A percentile compares a stretch with the other conserved stretches of the same genome.
Evolutionary conservation across 2,888 invertebrate species (phyloP).

Genomic region (Lasioglossum villosulum): DNA sequence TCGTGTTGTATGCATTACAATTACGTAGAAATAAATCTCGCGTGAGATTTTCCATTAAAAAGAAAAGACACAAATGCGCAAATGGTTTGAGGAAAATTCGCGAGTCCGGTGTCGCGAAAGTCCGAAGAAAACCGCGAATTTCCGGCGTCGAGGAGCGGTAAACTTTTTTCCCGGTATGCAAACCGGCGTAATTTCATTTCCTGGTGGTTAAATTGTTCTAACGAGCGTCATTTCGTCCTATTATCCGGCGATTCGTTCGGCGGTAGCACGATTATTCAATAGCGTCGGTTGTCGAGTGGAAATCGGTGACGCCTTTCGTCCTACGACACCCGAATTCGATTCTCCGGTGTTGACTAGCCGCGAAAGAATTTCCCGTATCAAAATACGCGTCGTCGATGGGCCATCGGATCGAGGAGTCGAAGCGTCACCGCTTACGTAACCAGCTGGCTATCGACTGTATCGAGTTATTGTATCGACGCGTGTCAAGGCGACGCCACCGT

Average conservation of each 20-base stretch:
- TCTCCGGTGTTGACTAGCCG: background rate
- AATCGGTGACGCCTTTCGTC: background rate
- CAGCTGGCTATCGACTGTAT: slow-evolving; percentile 17
- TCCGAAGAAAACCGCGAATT: background rate
- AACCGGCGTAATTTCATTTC: slow-evolving; percentile 14
- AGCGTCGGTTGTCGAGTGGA: background rate
- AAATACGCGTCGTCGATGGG: slow-evolving; percentile 25
- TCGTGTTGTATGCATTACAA: too few species aligned
- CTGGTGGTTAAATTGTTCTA: slow-evolving; percentile 12
- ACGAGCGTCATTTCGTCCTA: slow-evolving; percentile 15
- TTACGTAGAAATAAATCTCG: too few species aligned
- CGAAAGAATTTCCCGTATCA: slow-evolving; percentile 25
- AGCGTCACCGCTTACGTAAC: slow-evolving; percentile 41
- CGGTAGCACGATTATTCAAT: slow-evolving; percentile 15
- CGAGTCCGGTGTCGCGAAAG: background rate
- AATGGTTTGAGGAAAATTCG: background rate
- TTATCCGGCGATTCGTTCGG: slow-evolving; percentile 17
- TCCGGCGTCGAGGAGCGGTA: background rate
- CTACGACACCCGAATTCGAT: slow-evolving; percentile 3
- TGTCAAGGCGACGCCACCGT: slow-evolving; percentile 42
- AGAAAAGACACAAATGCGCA: too few species aligned
- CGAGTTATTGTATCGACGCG: slow-evolving; percentile 42
- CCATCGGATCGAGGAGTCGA: slow-evolving; percentile 26
- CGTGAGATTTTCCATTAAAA: too few species aligned
- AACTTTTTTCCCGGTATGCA: slow-evolving; percentile 6